Base-by-base conservation (phyloP, 2,888 invertebrate species). In the Caprella mutica region DNA sequence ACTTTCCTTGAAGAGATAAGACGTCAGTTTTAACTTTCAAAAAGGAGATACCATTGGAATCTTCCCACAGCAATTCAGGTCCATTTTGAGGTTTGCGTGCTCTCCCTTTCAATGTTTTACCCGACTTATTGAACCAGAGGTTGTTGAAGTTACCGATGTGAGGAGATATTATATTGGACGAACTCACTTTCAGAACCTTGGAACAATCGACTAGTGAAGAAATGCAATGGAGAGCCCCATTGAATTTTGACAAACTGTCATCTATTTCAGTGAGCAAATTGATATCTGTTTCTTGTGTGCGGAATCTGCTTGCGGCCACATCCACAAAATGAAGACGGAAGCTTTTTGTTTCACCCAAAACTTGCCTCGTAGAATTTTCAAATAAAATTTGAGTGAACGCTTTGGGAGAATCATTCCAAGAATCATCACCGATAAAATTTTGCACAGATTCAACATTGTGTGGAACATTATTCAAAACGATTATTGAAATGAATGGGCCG, bases 1-100 rank as follows among this genome's bases (percentile, higher is more conserved):
- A 58, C 64, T 60, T 64, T 58, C 64, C 64, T 48, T 64, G 52
- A 9, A 64, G 57, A 29, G 55, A 53, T 26, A 64, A 24, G 43
- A 60, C 53, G 42, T 64, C 56, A 17, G 60, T 40, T 26, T 40
- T 43, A 26, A 58, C 39, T 51, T 50, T 48, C 30, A 56, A 17
- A 48, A 46, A 43, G 6, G 58, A 55, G n/a, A 48, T 43, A 8
- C 57, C 60, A 24, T 58, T 46, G 9, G 27, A 27, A 29, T 59
- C 58, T 39, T 64, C 57, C 64, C 64, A 64, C n/a, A 64, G 35
- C 21, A 64, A 39, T 26, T 29, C 8, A 9, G 63, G 63, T 8
- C 63, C 63, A 9, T 48, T 56, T 26, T 63, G 63, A 5, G 63
- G 59, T 21, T 50, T 51, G 14, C 63, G 21, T 12, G 52, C 43